Base-by-base conservation (phyloP, 2,888 invertebrate species). In the Cepaea hortensis region DNA sequence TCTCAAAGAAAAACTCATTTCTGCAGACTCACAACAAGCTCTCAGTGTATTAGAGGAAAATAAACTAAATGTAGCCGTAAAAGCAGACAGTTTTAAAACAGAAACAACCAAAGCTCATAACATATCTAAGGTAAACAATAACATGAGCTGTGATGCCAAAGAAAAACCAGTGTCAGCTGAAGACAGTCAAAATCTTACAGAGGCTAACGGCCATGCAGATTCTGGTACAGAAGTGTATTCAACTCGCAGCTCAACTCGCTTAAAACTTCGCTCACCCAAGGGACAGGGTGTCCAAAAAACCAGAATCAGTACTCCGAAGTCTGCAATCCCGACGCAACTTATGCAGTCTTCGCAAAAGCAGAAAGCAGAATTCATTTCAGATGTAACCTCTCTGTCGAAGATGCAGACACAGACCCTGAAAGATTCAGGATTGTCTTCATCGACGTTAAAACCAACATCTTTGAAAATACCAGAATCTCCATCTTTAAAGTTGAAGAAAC, bases 281-380 rank as follows among this genome's bases (percentile, higher is more conserved):
- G 46, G 7, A 35, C 61, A 75, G 48, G 61, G 35, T 35, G 35
- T 61, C 35, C 15, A 61, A 7, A 83, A 75, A 46, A n/a, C 75
- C 15, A 23, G 23, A 75, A n/a, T 75, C 15, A 23, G 23, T 62
- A 75, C 75, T 4, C 62, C 83, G 3, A 73, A 72, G 55, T 23
- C 75, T 13, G 13, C 46, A 4, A 20, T 72, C 50, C 11, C 81
- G 50, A 15, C 72, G 13, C 50, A 81, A 9, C n/a, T 18, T 70
- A 72, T 48, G 46, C 68, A 81, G 11, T 81, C 81, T 9, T 1
- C 46, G 18, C 18, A 68, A n/a, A 80, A 81, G 23, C 65, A 18
- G 15, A 81, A 81, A 68, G 13, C 46, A 65, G 15, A 46, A 82
- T 55, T 72, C 50, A 50, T 55, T 9, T 82, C 82, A 48, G 72